These are phyloP conservation scores for Isaurus tuberculatus DNA, from an alignment of 92 coral and sea anemone species.

Conservation along the genomic window DNA sequence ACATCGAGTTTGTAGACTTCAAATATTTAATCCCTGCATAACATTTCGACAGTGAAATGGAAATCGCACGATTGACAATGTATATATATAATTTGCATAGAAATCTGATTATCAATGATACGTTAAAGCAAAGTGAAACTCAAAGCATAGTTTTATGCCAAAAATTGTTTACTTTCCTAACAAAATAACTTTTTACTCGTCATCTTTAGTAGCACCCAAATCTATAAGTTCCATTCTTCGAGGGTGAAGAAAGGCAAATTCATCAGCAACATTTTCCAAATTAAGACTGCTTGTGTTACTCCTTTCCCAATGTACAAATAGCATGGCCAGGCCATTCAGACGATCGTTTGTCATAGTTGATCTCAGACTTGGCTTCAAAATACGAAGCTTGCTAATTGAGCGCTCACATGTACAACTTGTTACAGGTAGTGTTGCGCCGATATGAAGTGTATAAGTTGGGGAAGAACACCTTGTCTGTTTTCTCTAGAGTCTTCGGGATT, in stretches of 20 bases:
- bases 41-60: conserved; percentile 16
- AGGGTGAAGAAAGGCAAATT: neutral
- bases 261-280: neutral
- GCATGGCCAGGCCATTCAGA: conserved; percentile 30
- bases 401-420: conserved; percentile 40
- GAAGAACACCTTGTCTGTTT: conserved; percentile 41
- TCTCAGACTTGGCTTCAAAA: conserved; percentile 17
- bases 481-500: conserved; percentile 33
- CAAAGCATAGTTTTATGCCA: conserved; percentile 17
- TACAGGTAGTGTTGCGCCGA: conserved; percentile 37
- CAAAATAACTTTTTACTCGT: conserved; percentile 9
- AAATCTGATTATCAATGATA: neutral
- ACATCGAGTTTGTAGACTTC: neutral
- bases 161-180: neutral
- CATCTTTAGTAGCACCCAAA: conserved; percentile 15
- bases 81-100: conserved; percentile 3
- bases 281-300: neutral
- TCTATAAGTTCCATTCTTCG: neutral
- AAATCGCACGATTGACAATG: conserved; percentile 8
- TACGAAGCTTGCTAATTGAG: conserved; percentile 20
- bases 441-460: conserved; percentile 43
- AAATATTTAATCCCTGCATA: conserved; percentile 17
- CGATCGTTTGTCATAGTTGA: conserved; percentile 1
- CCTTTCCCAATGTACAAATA: conserved; percentile 36
- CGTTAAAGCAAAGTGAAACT: conserved; percentile 5